phyloP scores from a whole-genome alignment of 2,888 invertebrate species.

The Eristalinus sepulchralis region DNA sequence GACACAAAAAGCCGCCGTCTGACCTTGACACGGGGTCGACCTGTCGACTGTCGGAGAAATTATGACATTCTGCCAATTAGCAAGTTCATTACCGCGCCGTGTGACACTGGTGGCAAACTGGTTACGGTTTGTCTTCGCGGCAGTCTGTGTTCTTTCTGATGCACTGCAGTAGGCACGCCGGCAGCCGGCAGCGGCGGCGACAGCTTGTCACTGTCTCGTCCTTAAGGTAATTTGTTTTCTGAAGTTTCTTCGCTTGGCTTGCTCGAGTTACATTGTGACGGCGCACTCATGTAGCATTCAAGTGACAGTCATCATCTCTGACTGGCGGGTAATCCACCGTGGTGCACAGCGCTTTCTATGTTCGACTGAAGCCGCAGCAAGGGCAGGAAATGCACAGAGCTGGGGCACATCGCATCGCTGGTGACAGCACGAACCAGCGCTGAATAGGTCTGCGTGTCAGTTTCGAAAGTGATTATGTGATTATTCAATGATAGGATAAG shows the following conservation, averaged over 20 bases:
- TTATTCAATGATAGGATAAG: not conserved
- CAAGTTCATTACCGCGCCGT: not conserved
- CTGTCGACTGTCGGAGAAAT: constrained; percentile 17
- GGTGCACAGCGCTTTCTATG: not conserved
- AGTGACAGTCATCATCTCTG: not conserved
- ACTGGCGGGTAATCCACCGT: constrained; percentile 10
- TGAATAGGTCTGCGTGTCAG: not conserved
- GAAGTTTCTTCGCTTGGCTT: not conserved
- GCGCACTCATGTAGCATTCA: not conserved
- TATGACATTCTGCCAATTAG: constrained; percentile 30
- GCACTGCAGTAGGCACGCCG: no score
- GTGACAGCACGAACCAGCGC: not conserved
- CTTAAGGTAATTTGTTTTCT: not conserved
- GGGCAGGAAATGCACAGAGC: not conserved
- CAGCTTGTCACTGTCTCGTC: not conserved
- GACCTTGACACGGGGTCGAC: constrained; percentile 13
- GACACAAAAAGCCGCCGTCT: not conserved
- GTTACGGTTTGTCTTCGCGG: no score
- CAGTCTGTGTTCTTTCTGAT: not conserved
- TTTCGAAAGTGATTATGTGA: constrained; percentile 5
- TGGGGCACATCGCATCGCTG: not conserved
- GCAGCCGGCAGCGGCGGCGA: not conserved
- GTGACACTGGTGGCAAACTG: not conserved
- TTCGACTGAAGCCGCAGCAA: not conserved
- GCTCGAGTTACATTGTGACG: not conserved